Evolutionary conservation across 2,888 invertebrate species (phyloP).

Genomic region (Harpalus rubripes): DNA sequence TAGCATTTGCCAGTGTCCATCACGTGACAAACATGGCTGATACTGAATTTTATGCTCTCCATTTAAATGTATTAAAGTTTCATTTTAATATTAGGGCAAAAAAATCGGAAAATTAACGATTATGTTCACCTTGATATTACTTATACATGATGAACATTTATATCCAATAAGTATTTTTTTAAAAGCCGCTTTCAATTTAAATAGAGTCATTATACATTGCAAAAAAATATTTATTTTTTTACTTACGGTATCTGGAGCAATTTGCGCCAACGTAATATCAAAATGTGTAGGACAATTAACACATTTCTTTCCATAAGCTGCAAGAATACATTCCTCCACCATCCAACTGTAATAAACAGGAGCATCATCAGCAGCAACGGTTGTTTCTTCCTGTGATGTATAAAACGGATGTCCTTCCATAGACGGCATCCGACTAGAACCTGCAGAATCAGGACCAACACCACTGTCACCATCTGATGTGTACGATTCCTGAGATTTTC

Average conservation of each 20-base stretch:
- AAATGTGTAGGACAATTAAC: conserved; percentile 91
- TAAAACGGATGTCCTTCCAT: conserved; percentile 86
- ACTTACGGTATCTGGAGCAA: conserved; percentile 95
- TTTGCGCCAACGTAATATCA: conserved; percentile 85
- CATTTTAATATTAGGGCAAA: too few species aligned
- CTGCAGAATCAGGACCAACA: conserved; percentile 89
- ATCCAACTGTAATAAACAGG: conserved; percentile 87
- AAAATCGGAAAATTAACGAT: too few species aligned
- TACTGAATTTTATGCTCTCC: too few species aligned
- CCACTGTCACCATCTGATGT: conserved; percentile 93
- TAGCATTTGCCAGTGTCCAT: too few species aligned
- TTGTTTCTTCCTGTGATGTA: conserved; percentile 75
- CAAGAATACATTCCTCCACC: conserved; percentile 97
- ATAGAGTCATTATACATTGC: too few species aligned
- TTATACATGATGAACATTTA: too few species aligned
- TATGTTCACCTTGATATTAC: too few species aligned
- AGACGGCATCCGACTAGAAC: conserved; percentile 90
- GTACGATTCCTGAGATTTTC: conserved; percentile 85
- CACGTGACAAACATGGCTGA: too few species aligned
- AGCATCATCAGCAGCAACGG: conserved; percentile 70
- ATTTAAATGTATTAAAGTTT: too few species aligned
- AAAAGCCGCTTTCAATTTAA: too few species aligned
- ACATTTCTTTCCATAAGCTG: conserved; percentile 85
- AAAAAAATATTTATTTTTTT: background rate
- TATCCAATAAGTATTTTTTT: too few species aligned